These are phyloP conservation scores for Champsocephalus esox DNA, from an alignment of 2,797 vertebrate species.

Conservation along the genomic window DNA sequence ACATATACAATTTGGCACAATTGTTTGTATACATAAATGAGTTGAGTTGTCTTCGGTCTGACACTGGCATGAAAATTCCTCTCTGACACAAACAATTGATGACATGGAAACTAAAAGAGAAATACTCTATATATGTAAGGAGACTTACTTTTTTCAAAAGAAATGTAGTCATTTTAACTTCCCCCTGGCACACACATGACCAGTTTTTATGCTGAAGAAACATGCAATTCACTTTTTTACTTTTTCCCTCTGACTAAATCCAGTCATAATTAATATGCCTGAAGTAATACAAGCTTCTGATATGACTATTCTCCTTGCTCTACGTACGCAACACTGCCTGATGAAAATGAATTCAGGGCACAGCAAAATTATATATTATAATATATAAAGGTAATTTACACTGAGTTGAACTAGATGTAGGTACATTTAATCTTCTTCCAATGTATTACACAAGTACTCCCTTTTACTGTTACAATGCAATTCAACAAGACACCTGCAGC, in stretches of 20 bases:
- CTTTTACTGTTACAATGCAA: constrained; percentile 40
- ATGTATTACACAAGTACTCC: not conserved
- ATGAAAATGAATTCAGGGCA: not conserved
- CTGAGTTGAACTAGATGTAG: constrained; percentile 1
- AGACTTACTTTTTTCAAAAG: not conserved
- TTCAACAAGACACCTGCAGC: constrained; percentile 46
- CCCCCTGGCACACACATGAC: not conserved
- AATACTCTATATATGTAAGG: not conserved
- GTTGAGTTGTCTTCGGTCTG: constrained; percentile 36
- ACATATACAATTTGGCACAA: constrained; percentile 37
- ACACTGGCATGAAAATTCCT: constrained; percentile 14
- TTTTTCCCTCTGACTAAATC: not conserved
- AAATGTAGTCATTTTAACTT: not conserved
- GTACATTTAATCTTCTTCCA: constrained; percentile 16
- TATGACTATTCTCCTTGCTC: not conserved
- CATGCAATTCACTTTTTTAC: not conserved
- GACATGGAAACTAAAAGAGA: not conserved
- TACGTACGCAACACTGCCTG: not conserved
- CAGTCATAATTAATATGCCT: not conserved
- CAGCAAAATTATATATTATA: too few relatives aligned
- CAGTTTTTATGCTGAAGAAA: not conserved
- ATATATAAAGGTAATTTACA: constrained; percentile 15
- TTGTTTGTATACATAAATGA: constrained; percentile 60
- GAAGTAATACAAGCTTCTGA: not conserved
- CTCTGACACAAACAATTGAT: constrained; percentile 24